Percentiles rank a stretch among this genome's conserved stretches.
Conservation (phyloP, 1,140 invertebrate genomes). For the Akabosia matsudoensis region DNA sequence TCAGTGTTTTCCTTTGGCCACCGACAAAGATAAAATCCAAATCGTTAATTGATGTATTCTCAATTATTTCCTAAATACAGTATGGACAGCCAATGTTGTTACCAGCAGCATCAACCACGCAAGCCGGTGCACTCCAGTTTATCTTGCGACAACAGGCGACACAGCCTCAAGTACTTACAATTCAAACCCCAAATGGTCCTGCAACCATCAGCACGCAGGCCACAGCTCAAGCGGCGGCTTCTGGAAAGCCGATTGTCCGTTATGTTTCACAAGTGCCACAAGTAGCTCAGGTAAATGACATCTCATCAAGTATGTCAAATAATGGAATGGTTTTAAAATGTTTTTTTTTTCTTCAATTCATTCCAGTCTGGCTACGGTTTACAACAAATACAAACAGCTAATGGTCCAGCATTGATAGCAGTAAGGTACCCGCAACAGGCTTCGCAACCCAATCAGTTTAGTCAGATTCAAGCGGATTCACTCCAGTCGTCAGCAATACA, state of each 20-base stretch:
- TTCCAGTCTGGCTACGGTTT: conserved; percentile 15
- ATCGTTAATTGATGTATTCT: too few relatives aligned
- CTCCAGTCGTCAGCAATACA: background rate
- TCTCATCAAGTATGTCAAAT: too few relatives aligned
- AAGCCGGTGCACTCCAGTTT: conserved; percentile 36
- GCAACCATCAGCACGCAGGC: conserved; percentile 32
- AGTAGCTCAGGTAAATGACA: conserved; percentile 44
- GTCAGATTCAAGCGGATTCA: conserved; percentile 15
- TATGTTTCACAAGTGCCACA: conserved; percentile 45
- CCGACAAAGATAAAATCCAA: too few relatives aligned
- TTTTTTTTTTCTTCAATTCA: background rate
- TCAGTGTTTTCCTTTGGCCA: too few relatives aligned
- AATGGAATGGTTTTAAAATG: background rate
- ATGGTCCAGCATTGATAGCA: conserved; percentile 40
- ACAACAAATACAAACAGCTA: conserved; percentile 45
- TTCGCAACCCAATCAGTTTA: background rate
- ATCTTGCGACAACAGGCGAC: conserved; percentile 44
- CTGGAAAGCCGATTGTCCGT: conserved; percentile 42
- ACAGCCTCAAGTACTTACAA: conserved; percentile 44
- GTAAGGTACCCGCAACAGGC: conserved; percentile 30
- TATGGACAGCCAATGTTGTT: conserved; percentile 45
- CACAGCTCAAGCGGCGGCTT: conserved; percentile 19
- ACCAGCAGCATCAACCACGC: conserved; percentile 35
- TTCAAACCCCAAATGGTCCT: conserved; percentile 37
- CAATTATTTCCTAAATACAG: too few relatives aligned